phyloP scores from a whole-genome alignment of 2,888 invertebrate species.

The Pseudolycoriella hygida region DNA sequence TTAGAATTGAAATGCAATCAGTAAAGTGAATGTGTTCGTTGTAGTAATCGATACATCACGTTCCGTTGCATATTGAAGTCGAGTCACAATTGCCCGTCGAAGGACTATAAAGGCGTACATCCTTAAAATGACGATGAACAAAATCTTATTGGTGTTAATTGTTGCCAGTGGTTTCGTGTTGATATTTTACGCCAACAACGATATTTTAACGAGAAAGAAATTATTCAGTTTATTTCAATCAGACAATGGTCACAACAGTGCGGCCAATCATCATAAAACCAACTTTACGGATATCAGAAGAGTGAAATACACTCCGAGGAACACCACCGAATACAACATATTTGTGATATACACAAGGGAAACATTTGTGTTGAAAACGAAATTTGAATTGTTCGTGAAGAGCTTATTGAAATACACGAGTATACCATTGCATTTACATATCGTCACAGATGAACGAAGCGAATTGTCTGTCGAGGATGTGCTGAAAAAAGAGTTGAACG shows the following conservation, averaged over 20 bases:
- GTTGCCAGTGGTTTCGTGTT: conserved; percentile 20
- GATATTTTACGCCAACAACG: conserved; percentile 23
- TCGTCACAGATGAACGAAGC: conserved; percentile 42
- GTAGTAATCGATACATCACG: too few relatives aligned
- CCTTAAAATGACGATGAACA: conserved; percentile 18
- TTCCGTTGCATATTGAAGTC: too few relatives aligned
- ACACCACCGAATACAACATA: conserved; percentile 21
- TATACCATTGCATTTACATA: conserved; percentile 37
- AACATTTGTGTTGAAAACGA: conserved; percentile 24
- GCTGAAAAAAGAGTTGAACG: conserved; percentile 26
- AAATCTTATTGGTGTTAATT: conserved; percentile 19
- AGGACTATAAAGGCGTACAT: not conserved
- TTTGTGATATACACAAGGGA: conserved; percentile 27
- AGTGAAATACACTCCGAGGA: conserved; percentile 10
- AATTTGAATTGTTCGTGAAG: conserved; percentile 25
- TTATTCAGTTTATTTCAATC: conserved; percentile 9
- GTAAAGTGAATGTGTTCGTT: too few relatives aligned
- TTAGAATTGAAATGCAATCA: too few relatives aligned
- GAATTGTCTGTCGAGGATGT: conserved; percentile 34
- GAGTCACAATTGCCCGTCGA: too few relatives aligned
- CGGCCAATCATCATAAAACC: not conserved
- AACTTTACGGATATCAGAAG: conserved; percentile 8
- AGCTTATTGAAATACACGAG: conserved; percentile 23
- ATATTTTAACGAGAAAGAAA: conserved; percentile 15
- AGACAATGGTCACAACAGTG: conserved; percentile 3